phyloP scores from a whole-genome alignment of 2,113 vertebrate genomes.

The Neomonachus schauinslandi region DNA sequence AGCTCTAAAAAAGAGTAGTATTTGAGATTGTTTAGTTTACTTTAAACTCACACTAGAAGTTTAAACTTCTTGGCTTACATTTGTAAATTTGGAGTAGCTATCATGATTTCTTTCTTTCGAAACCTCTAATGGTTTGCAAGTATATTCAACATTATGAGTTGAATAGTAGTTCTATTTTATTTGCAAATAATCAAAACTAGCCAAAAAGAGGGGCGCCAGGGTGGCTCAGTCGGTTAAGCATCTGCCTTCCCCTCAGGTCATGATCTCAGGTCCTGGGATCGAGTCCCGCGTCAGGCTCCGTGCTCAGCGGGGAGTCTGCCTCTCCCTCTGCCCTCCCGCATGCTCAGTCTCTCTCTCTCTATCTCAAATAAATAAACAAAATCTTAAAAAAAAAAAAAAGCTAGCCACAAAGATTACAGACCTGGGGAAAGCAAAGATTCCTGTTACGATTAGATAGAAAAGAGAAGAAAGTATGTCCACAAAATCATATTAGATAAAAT shows the following conservation, averaged over 20 bases:
- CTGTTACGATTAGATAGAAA: neutral
- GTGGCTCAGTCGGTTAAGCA: neutral
- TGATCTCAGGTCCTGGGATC: neutral
- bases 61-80: neutral
- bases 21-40: neutral
- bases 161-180: neutral
- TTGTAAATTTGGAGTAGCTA: neutral
- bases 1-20: neutral
- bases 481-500: neutral
- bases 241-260: neutral
- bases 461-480: neutral
- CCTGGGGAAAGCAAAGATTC: neutral
- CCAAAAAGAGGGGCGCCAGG: neutral
- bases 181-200: neutral
- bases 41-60: constrained; percentile 2
- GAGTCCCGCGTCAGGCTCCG: neutral
- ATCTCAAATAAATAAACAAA: too few relatives aligned
- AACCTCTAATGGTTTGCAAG: neutral
- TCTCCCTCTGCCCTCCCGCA: too few relatives aligned
- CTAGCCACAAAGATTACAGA: neutral
- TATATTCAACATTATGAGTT: neutral
- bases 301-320: too few relatives aligned
- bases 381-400: too few relatives aligned
- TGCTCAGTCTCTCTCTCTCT: too few relatives aligned
- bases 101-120: neutral